Evolutionary conservation across 2,797 vertebrate species (phyloP).

Genomic region (Tapera naevia): DNA sequence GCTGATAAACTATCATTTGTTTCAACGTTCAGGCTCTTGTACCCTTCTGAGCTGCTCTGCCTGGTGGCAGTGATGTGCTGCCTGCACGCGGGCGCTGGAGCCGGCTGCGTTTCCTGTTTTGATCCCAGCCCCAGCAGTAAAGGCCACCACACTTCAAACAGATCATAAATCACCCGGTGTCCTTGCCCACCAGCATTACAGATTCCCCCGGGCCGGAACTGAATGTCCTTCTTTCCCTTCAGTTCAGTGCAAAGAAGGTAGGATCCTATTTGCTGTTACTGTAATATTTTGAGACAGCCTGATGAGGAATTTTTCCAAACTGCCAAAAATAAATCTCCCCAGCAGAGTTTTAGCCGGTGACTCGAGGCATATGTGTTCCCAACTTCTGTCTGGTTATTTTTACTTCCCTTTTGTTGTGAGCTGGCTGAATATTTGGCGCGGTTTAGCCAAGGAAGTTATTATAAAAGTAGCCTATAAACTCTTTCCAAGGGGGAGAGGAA

Average conservation of each 20-base stretch:
- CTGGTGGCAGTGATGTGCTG: neutral
- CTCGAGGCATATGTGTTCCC: constrained; percentile 37
- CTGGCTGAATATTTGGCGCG: constrained; percentile 20
- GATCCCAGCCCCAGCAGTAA: constrained; percentile 24
- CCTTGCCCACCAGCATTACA: neutral
- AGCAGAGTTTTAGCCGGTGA: constrained; percentile 13
- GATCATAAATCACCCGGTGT: constrained; percentile 41
- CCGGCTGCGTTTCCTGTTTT: constrained; percentile 40
- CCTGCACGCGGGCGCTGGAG: constrained; percentile 2
- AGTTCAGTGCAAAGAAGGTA: constrained; percentile 43
- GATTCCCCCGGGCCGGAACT: neutral
- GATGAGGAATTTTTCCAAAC: constrained; percentile 55
- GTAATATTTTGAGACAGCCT: constrained; percentile 41
- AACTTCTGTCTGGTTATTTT: constrained; percentile 37
- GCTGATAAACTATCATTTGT: constrained; percentile 26
- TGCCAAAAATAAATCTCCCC: constrained; percentile 64
- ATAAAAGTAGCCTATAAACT: neutral
- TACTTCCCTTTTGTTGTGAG: constrained; percentile 35
- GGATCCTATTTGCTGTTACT: constrained; percentile 8
- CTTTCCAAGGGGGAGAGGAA: neutral
- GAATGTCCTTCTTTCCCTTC: constrained; percentile 29
- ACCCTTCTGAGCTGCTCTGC: neutral
- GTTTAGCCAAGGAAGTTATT: neutral
- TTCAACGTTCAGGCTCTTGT: neutral
- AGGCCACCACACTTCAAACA: constrained; percentile 41